A percentile compares a stretch with the other conserved stretches of the same genome.
These are phyloP conservation scores for Mareca penelope DNA, from an alignment of 2,797 vertebrate species.

Conservation along the genomic window DNA sequence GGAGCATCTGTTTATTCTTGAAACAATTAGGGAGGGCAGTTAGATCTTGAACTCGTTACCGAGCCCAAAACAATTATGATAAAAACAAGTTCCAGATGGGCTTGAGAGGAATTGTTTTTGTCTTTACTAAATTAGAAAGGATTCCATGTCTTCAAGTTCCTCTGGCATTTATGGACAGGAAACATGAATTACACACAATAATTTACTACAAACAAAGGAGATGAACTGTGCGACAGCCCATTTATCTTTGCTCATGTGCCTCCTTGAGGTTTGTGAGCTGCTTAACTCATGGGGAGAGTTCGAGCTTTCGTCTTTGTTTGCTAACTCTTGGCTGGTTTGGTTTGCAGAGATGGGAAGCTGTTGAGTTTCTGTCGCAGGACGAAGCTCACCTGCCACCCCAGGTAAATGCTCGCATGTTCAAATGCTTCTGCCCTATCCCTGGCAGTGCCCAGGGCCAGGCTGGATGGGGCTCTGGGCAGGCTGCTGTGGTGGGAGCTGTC, in stretches of 20 bases:
- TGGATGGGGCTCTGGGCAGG: no score
- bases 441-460: no score
- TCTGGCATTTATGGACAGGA: slow-evolving; percentile 68
- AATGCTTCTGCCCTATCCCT: no score
- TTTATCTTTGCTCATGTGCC: slow-evolving; percentile 59
- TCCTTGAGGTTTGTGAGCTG: slow-evolving; percentile 43
- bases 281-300: slow-evolving; percentile 3
- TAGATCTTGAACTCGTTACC: slow-evolving; percentile 60
- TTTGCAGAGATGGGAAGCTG: slow-evolving; percentile 27
- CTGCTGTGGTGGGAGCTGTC: no score
- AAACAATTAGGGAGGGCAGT: slow-evolving; percentile 50
- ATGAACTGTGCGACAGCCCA: slow-evolving; percentile 36
- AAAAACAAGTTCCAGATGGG: slow-evolving; percentile 67
- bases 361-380: not conserved
- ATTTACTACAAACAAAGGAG: slow-evolving; percentile 65
- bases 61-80: slow-evolving; percentile 35
- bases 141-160: slow-evolving; percentile 54
- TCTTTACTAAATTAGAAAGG: slow-evolving; percentile 49
- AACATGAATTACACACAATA: slow-evolving; percentile 65
- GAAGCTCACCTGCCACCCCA: not conserved
- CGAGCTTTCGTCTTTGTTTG: slow-evolving; percentile 35
- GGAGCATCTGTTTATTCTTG: slow-evolving; percentile 59
- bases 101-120: slow-evolving; percentile 63
- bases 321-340: not conserved
- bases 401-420: not conserved